Evolutionary conservation across 2,797 vertebrate genomes (phyloP).

Genomic region (Trachurus trachurus): DNA sequence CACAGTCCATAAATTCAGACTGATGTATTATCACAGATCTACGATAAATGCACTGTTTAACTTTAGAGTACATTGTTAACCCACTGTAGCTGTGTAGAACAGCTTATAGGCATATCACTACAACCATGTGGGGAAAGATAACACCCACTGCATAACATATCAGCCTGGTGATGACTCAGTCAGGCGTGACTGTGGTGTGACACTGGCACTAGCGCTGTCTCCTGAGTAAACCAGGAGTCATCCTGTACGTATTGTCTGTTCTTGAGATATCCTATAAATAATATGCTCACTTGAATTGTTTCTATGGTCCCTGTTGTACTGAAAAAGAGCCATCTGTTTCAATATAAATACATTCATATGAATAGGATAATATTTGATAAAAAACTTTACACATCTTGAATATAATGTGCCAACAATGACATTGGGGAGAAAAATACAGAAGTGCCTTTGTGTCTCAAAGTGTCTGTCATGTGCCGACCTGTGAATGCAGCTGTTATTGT

Average conservation of each 20-base stretch:
- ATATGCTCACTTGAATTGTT: neutral
- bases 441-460: neutral
- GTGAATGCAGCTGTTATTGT: conserved; percentile 7
- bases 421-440: neutral
- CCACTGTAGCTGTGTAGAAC: neutral
- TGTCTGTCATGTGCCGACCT: conserved; percentile 1
- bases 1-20: neutral
- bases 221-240: neutral
- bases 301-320: neutral
- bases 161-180: neutral
- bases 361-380: neutral
- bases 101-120: neutral
- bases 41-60: neutral
- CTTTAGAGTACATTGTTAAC: neutral
- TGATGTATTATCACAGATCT: neutral
- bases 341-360: neutral
- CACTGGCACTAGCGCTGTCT: neutral
- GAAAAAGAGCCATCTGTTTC: neutral
- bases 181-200: neutral
- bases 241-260: conserved; percentile 2
- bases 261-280: neutral
- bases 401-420: neutral
- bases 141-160: no score
- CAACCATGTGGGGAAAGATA: neutral
- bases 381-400: neutral